Evolutionary conservation across 2,113 vertebrate genomes (phyloP).

Genomic region (Ceuthmochares aereus): DNA sequence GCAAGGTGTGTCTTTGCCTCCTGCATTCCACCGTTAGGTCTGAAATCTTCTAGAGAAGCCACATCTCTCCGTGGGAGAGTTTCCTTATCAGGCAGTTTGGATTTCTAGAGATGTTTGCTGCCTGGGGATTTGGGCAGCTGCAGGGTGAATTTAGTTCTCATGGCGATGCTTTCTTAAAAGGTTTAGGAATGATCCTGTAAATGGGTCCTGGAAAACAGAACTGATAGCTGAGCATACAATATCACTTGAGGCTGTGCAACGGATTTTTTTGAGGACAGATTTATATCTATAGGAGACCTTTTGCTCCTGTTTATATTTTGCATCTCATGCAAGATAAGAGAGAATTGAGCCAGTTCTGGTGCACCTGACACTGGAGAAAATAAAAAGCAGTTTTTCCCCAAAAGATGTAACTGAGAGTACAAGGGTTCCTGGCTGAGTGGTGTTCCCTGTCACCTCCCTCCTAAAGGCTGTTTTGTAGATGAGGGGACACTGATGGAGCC

Average conservation of each 20-base stretch:
- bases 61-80: rapidly evolving
- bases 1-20: not conserved
- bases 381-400: rapidly evolving
- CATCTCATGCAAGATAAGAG: not conserved
- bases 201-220: not conserved
- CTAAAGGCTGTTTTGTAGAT: not conserved
- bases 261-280: not conserved
- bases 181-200: not conserved
- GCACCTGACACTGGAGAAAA: not conserved
- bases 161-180: not conserved
- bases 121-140: not conserved
- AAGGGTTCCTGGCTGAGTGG: not conserved
- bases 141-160: not conserved
- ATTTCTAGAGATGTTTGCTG: not conserved
- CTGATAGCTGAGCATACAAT: not conserved
- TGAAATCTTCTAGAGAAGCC: not conserved
- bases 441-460: not conserved
- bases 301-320: not conserved
- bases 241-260: not conserved
- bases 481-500: not conserved
- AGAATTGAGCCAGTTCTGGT: not conserved
- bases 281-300: not conserved
- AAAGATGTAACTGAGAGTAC: not conserved
- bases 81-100: not conserved
- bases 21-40: not conserved